Conservation (phyloP, 2,888 invertebrate genomes). For the Morinoia aosen region DNA sequence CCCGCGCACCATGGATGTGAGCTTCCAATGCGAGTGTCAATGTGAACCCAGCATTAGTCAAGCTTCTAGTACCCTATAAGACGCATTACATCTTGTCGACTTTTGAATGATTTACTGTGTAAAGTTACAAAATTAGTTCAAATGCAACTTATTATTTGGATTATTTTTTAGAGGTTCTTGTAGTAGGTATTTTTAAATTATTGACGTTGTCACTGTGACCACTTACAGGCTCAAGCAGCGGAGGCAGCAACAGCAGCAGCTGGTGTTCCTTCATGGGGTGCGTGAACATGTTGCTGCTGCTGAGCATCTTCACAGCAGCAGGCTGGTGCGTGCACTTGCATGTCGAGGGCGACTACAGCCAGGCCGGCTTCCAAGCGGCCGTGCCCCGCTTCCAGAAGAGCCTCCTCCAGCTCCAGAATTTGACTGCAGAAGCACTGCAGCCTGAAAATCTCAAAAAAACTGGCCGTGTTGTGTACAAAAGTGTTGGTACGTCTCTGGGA, state of each 20-base stretch:
- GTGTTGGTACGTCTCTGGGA: neutral
- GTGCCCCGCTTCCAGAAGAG: slow-evolving; percentile 52
- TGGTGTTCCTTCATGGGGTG: slow-evolving; percentile 49
- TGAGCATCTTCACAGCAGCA: slow-evolving; percentile 53
- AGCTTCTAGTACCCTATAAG: too few species aligned
- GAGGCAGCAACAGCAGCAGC: slow-evolving; percentile 55
- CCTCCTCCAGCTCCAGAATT: slow-evolving; percentile 18
- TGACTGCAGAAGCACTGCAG: slow-evolving; percentile 59
- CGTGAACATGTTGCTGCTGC: slow-evolving; percentile 58
- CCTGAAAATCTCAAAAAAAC: slow-evolving; percentile 59
- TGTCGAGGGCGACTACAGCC: slow-evolving; percentile 55
- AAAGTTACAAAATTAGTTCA: too few species aligned
- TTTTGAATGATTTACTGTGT: too few species aligned
- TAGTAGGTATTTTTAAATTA: neutral
- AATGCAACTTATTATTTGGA: neutral
- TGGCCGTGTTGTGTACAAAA: slow-evolving; percentile 54
- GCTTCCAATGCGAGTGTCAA: too few species aligned
- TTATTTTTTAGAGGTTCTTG: too few species aligned
- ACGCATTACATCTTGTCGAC: too few species aligned
- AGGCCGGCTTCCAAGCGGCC: slow-evolving; percentile 56
- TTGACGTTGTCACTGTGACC: neutral
- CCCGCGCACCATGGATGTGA: too few species aligned
- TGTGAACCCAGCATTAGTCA: too few species aligned
- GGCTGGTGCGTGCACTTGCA: slow-evolving; percentile 57
- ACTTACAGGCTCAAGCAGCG: neutral